Base-by-base conservation (phyloP, 2,888 invertebrate genomes). In the Argyresthia goedartella region DNA sequence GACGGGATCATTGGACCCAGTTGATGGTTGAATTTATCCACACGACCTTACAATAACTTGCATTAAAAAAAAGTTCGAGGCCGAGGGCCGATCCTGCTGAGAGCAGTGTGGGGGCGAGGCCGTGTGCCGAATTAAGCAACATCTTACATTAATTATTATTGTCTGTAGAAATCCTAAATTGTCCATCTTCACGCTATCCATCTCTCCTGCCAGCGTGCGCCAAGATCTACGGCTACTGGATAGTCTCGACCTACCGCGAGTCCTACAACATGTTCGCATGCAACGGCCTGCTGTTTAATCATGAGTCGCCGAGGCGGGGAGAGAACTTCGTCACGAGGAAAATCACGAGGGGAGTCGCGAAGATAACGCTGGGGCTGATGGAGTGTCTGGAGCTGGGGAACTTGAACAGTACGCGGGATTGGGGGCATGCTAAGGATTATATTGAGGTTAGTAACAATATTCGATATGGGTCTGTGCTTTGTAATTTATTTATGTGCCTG, bases 291-390 rank as follows among this genome's bases (percentile, higher is more conserved):
- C 87, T 98, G 6, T 98, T 98, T 76, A 98, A 98, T 84, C 98
- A 98, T 71, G 98, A 98, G 84, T 96, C 95, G 63, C 98, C 98
- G 0, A 87, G 98, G 51, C 87, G 98, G 59, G 98, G 99, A 10
- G 99, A 99, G 84, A 99, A 96, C 69, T 99, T 99, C 85, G 99
- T 99, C 8, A 99, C 99, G 0, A 11, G 99, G 58, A 99, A 99
- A 87, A 97, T 99, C 57, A 99, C 99, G 0, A 89, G 99, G 42
- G 96, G 95, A 1, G 98, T 99, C 16, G 97, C 99, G 8, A 99
- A 99, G 88, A 99, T 99, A 62, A 90, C 91, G 53, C 88, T 98
- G 8, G 96, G 97, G 0, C 91, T 96, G 55, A 91, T 96, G 74
- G 92, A 96, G 55, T 89, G 84, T 56, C 80, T 99, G 52, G 97